Evolutionary conservation across 2,888 invertebrate species (phyloP).

Genomic region (Sesia apiformis): DNA sequence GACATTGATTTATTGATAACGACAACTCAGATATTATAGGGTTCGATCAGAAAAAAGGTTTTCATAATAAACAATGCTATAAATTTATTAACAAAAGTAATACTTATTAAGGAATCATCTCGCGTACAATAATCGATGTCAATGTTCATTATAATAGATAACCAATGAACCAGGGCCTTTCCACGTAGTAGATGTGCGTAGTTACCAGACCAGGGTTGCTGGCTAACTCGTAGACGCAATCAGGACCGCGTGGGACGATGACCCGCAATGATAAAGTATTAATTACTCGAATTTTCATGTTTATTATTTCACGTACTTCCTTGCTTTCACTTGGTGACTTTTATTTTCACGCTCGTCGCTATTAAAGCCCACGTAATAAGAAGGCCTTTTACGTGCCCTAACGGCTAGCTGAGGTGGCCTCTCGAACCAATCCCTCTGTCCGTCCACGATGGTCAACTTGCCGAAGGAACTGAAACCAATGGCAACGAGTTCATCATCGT

Average conservation of each 20-base stretch:
- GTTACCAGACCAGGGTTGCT: conserved; percentile 1
- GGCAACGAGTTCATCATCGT: conserved; percentile 22
- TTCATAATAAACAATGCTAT: too few relatives aligned
- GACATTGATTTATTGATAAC: too few relatives aligned
- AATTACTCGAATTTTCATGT: background rate
- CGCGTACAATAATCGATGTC: too few relatives aligned
- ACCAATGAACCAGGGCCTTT: background rate
- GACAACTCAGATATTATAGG: too few relatives aligned
- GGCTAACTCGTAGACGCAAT: conserved; percentile 1
- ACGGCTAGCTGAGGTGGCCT: conserved; percentile 16
- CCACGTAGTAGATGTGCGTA: conserved; percentile 3
- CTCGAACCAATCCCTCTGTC: conserved; percentile 26
- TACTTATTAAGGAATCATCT: too few relatives aligned
- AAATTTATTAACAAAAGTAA: too few relatives aligned
- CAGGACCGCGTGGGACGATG: conserved; percentile 2
- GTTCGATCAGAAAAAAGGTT: too few relatives aligned
- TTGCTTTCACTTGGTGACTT: too few relatives aligned
- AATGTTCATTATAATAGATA: background rate
- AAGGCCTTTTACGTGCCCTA: conserved; percentile 12
- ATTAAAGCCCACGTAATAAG: too few relatives aligned
- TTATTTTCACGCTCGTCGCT: too few relatives aligned
- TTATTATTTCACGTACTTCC: background rate
- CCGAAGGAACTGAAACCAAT: conserved; percentile 22
- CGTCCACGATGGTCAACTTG: conserved; percentile 9
- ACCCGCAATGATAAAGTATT: background rate